phyloP scores from a whole-genome alignment of 2,113 vertebrate species.

The Galbula dea region DNA sequence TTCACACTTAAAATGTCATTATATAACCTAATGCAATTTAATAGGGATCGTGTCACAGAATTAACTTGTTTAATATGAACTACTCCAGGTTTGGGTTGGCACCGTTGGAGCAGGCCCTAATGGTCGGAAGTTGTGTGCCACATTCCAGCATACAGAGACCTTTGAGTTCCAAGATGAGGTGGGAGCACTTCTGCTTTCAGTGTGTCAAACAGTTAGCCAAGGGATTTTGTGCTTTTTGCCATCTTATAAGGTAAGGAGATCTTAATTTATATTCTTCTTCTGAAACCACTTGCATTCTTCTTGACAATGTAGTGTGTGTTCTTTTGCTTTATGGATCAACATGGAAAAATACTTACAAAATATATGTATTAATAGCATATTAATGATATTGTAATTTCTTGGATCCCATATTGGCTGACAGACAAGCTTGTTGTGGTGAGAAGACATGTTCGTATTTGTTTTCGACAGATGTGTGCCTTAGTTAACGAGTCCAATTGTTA shows the following conservation, averaged over 20 bases:
- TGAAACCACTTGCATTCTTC: neutral
- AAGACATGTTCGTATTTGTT: neutral
- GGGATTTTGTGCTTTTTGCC: slow-evolving; percentile 94
- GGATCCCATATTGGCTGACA: neutral
- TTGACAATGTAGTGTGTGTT: neutral
- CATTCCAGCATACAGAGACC: slow-evolving; percentile 91
- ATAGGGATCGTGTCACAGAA: neutral
- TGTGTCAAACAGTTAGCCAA: slow-evolving; percentile 83
- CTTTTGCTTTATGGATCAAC: neutral
- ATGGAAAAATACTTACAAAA: neutral
- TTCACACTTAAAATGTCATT: rapidly evolving
- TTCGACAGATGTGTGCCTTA: neutral
- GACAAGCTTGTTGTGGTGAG: neutral
- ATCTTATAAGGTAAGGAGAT: slow-evolving; percentile 89
- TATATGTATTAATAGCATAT: no score
- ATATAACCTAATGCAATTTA: no score
- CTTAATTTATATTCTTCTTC: neutral
- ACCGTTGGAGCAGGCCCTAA: slow-evolving; percentile 88
- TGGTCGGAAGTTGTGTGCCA: slow-evolving; percentile 86
- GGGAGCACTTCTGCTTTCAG: slow-evolving; percentile 83
- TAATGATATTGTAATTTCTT: neutral
- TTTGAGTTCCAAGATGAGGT: slow-evolving; percentile 95
- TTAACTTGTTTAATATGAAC: neutral
- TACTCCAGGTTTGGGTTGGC: slow-evolving; percentile 91
- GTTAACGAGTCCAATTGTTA: neutral